Percentiles rank a stretch among this genome's conserved stretches.
phyloP scores from a whole-genome alignment of 2,113 vertebrate species.

The Arizona elegans region DNA sequence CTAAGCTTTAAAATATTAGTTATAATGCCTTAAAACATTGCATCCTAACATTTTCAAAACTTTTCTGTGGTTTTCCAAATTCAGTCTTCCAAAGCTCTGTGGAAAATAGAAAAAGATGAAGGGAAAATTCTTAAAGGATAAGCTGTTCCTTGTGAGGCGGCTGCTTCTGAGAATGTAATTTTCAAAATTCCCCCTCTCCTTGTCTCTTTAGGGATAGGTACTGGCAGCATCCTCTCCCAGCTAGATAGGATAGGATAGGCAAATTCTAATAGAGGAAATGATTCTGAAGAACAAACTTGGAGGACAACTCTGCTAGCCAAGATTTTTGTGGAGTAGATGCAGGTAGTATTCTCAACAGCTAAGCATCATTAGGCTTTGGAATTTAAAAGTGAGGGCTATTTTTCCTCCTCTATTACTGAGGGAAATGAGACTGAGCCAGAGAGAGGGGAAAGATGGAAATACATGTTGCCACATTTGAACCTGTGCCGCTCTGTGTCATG shows the following conservation, averaged over 20 bases:
- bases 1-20: neutral
- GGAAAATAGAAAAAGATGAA: neutral
- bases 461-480: neutral
- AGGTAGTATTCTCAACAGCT: neutral
- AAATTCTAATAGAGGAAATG: neutral
- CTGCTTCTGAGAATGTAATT: neutral
- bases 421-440: neutral
- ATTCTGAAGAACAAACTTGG: neutral
- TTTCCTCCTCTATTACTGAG: neutral
- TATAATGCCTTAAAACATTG: neutral
- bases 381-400: neutral
- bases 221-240: neutral
- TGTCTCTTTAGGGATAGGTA: neutral
- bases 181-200: neutral
- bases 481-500: neutral
- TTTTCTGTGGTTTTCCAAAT: neutral
- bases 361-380: neutral
- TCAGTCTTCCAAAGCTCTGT: neutral
- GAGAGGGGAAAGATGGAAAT: neutral
- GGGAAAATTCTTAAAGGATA: neutral
- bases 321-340: neutral
- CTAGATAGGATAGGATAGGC: neutral
- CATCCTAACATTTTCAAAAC: neutral
- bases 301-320: neutral
- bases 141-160: neutral